A percentile compares a stretch with the other conserved stretches of the same genome.
Evolutionary conservation across 1,140 invertebrate genomes (phyloP).

Genomic region (Drosophila mauritiana): DNA sequence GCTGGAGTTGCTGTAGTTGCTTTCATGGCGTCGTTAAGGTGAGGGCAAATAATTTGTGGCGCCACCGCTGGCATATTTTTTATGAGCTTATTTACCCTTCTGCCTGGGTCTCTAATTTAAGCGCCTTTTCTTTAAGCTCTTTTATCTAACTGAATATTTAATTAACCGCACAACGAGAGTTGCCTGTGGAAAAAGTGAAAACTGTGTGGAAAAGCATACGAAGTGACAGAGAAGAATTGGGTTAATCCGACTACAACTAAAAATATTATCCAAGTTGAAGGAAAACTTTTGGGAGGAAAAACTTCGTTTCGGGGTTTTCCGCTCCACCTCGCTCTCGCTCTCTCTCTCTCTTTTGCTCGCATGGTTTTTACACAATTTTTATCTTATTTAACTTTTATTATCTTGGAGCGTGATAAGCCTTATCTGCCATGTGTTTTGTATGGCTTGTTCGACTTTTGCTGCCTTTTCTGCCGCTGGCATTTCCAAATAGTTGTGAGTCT

Average conservation of each 20-base stretch:
- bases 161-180: conserved; percentile 70
- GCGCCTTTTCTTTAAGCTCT: conserved; percentile 71
- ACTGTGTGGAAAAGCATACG: conserved; percentile 22
- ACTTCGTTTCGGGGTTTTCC: conserved; percentile 12
- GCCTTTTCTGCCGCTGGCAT: conserved; percentile 52
- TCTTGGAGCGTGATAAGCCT: conserved; percentile 63
- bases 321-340: not conserved
- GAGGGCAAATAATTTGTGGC: conserved; percentile 76
- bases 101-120: conserved; percentile 51
- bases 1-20: conserved; percentile 18
- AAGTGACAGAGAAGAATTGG: conserved; percentile 43
- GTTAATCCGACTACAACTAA: conserved; percentile 51
- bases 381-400: conserved; percentile 79
- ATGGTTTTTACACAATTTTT: conserved; percentile 41
- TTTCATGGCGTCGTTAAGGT: conserved; percentile 39
- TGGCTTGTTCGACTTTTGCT: conserved; percentile 28
- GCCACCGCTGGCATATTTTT: conserved; percentile 75
- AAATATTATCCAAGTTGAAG: conserved; percentile 42
- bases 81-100: conserved; percentile 79
- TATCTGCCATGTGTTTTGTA: conserved; percentile 71
- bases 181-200: conserved; percentile 39
- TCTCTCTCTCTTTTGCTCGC: conserved; percentile 2
- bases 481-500: conserved; percentile 76
- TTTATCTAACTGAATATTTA: conserved; percentile 79
- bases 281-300: conserved; percentile 36